Evolutionary conservation across 30 jellyfish, hydroid and myxozoan genomes (phyloP).

Genomic region (Clytia hemisphaerica): DNA sequence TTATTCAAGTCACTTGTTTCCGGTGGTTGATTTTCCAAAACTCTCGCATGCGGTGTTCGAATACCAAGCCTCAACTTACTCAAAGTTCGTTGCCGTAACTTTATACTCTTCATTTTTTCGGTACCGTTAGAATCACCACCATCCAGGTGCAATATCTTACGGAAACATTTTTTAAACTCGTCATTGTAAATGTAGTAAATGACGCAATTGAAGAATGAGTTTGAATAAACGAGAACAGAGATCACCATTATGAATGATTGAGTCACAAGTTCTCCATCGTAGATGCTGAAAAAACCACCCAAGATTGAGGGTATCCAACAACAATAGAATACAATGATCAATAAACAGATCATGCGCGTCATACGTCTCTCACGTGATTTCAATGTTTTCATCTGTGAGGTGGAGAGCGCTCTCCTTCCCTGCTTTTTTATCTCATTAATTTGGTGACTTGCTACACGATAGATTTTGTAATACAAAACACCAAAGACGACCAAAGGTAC

Average conservation of each 20-base stretch:
- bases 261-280: conserved; percentile 5
- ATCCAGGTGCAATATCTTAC: too few species aligned
- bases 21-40: too few species aligned
- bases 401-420: not conserved
- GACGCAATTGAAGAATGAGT: conserved; percentile 4
- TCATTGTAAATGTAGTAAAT: conserved; percentile 6
- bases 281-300: not conserved
- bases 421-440: not conserved
- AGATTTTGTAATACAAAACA: not conserved
- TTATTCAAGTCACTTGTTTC: too few species aligned
- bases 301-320: not conserved
- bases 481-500: not conserved
- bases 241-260: conserved; percentile 1
- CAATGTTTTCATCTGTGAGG: not conserved
- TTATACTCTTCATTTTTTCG: too few species aligned
- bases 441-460: not conserved
- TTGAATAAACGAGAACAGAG: not conserved
- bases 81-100: too few species aligned
- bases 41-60: too few species aligned
- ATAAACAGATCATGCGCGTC: not conserved
- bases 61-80: too few species aligned
- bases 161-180: conserved; percentile 7
- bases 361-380: not conserved
- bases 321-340: not conserved
- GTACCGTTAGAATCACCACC: too few species aligned